Evolutionary conservation across 2,888 invertebrate species (phyloP).

Genomic region (Eugnorisma glareosa): DNA sequence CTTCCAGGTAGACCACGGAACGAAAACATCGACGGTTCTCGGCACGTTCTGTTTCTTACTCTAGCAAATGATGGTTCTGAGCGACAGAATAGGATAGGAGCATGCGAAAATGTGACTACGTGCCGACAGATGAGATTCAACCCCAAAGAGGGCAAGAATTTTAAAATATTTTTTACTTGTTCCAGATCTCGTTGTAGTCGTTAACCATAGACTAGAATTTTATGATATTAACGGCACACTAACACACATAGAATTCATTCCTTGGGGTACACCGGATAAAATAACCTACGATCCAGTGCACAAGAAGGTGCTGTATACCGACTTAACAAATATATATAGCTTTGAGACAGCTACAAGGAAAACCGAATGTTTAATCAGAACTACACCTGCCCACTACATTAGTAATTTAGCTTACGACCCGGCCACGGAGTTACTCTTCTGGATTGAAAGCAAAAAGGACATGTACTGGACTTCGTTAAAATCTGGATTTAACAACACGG

Average conservation of each 20-base stretch:
- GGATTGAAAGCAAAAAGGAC: neutral
- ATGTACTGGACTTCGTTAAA: neutral
- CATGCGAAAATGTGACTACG: too few species aligned
- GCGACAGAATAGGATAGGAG: too few species aligned
- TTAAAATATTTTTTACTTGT: neutral
- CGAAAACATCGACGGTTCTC: too few species aligned
- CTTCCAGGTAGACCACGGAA: too few species aligned
- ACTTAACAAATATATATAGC: neutral
- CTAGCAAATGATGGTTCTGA: too few species aligned
- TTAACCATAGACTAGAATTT: neutral
- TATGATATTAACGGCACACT: neutral
- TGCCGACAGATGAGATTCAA: too few species aligned
- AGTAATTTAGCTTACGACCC: neutral
- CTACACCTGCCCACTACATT: neutral
- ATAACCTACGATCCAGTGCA: constrained; percentile 6
- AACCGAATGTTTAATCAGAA: neutral
- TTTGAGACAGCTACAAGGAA: neutral
- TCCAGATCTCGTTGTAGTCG: neutral
- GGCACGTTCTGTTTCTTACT: too few species aligned
- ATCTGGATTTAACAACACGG: neutral
- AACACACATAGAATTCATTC: neutral
- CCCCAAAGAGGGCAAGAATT: neutral
- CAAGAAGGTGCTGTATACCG: neutral
- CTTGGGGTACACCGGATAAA: accelerated
- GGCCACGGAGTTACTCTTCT: neutral